Conservation (phyloP, 2,797 vertebrate species). For the Sebastes minor region DNA sequence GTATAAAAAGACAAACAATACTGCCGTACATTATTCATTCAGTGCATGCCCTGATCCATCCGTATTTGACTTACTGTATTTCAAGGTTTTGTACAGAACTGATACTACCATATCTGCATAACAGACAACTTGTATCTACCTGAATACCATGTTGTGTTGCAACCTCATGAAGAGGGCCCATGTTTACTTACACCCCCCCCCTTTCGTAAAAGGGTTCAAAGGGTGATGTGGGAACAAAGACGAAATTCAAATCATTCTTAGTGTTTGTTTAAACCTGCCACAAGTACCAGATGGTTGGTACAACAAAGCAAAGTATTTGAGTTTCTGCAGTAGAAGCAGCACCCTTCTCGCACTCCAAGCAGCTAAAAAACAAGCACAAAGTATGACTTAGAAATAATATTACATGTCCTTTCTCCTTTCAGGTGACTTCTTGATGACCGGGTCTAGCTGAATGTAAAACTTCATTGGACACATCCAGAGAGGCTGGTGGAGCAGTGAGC, state of each 20-base stretch:
- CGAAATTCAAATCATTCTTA: background rate
- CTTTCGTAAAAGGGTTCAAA: background rate
- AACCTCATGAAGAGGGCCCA: background rate
- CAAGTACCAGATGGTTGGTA: background rate
- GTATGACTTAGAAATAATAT: background rate
- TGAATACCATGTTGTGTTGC: background rate
- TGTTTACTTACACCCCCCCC: background rate
- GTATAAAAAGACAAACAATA: constrained; percentile 13
- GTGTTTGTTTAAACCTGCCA: constrained; percentile 20
- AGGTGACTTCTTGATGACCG: background rate
- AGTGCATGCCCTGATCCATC: background rate
- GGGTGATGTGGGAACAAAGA: background rate
- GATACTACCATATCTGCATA: too few relatives aligned
- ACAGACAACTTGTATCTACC: constrained; percentile 1
- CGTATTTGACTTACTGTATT: background rate
- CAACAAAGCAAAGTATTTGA: background rate
- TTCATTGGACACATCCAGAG: background rate
- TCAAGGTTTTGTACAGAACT: constrained; percentile 2
- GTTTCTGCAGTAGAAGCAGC: background rate
- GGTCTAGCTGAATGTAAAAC: background rate
- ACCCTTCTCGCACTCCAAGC: background rate
- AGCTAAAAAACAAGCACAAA: constrained; percentile 26
- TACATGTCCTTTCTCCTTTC: background rate
- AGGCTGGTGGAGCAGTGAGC: background rate
- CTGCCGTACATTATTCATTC: background rate